Evolutionary conservation across 1,140 invertebrate species (phyloP).

Genomic region (Drosophila eugracilis): DNA sequence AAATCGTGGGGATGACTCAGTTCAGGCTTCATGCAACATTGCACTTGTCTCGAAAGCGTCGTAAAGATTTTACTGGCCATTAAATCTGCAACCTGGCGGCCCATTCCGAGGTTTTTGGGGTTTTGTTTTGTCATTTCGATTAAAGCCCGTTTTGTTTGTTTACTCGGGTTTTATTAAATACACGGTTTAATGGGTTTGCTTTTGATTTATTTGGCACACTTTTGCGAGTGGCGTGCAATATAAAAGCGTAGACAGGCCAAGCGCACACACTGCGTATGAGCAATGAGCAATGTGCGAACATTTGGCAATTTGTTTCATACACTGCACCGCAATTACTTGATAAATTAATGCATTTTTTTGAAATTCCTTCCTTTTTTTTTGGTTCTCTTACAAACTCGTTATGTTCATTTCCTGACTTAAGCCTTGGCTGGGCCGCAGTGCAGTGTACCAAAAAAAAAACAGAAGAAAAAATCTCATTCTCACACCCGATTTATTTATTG

Average conservation of each 20-base stretch:
- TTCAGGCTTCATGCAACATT: conserved; percentile 8
- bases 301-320: conserved; percentile 15
- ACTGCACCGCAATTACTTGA: conserved; percentile 10
- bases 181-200: conserved; percentile 52
- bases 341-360: conserved; percentile 27
- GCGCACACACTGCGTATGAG: conserved; percentile 63
- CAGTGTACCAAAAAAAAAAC: too few relatives aligned
- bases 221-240: conserved; percentile 53
- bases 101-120: conserved; percentile 18
- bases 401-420: conserved; percentile 25
- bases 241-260: conserved; percentile 33
- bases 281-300: conserved; percentile 33
- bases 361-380: conserved; percentile 6
- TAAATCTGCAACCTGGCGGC: conserved; percentile 56
- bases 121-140: conserved; percentile 42
- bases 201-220: conserved; percentile 79
- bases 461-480: too few relatives aligned
- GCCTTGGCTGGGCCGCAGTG: conserved; percentile 16
- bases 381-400: conserved; percentile 10
- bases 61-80: conserved; percentile 43
- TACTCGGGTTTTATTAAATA: conserved; percentile 65
- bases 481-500: conserved; percentile 72
- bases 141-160: conserved; percentile 58
- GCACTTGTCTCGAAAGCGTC: conserved; percentile 23
- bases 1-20: conserved; percentile 23